Conservation (phyloP, 1,140 invertebrate species). For the Rhynchophorus ferrugineus region DNA sequence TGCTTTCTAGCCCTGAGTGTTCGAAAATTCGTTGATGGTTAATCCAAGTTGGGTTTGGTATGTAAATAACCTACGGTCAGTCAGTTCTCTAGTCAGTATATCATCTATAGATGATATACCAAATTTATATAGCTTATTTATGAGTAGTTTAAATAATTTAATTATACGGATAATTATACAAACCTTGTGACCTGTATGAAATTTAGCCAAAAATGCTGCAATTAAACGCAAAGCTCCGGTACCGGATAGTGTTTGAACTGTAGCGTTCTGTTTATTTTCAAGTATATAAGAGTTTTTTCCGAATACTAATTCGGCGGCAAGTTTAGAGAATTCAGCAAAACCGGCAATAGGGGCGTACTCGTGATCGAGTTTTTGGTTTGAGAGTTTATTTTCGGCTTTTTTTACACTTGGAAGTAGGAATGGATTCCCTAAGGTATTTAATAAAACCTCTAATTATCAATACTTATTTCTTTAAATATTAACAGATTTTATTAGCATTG, state of each 20-base stretch:
- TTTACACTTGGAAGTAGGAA: slow-evolving; percentile 83
- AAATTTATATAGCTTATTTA: no score
- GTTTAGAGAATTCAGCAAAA: slow-evolving; percentile 66
- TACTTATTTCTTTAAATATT: no score
- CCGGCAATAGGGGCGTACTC: slow-evolving; percentile 94
- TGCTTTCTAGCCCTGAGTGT: slow-evolving; percentile 75
- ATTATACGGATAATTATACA: not conserved
- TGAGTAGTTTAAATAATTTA: no score
- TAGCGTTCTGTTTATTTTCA: slow-evolving; percentile 57
- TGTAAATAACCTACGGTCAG: slow-evolving; percentile 70
- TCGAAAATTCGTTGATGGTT: slow-evolving; percentile 94
- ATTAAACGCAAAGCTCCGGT: slow-evolving; percentile 94
- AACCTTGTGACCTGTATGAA: slow-evolving; percentile 69
- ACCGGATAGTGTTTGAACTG: slow-evolving; percentile 81
- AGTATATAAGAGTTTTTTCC: slow-evolving; percentile 72
- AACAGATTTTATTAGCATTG: not conserved
- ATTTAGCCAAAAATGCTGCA: slow-evolving; percentile 79
- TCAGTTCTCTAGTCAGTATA: no score
- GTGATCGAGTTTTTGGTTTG: slow-evolving; percentile 71
- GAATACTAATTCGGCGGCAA: slow-evolving; percentile 81
- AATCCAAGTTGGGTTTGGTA: slow-evolving; percentile 96
- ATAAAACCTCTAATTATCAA: no score
- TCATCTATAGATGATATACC: no score
- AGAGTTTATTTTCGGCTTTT: slow-evolving; percentile 52
- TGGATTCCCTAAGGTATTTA: slow-evolving; percentile 87